These are phyloP conservation scores for Hormiphora californensis DNA, from an alignment of 37 sponge, comb jelly and placozoan species.

Conservation along the genomic window DNA sequence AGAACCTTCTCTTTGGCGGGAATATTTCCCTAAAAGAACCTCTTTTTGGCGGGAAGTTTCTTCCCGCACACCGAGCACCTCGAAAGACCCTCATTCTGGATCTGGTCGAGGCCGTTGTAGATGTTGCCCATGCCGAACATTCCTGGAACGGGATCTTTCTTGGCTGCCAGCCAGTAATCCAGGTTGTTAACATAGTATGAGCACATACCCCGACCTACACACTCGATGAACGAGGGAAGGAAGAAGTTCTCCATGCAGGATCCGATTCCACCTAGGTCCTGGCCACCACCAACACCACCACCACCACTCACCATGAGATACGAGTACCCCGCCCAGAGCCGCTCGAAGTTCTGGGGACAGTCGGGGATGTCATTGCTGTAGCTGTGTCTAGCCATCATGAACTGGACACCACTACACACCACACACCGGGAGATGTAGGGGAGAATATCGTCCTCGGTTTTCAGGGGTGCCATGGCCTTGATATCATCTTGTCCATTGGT, in stretches of 20 bases:
- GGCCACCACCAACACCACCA: slow-evolving; percentile 3
- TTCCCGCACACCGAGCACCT: background rate
- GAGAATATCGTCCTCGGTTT: background rate
- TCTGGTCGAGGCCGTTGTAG: background rate
- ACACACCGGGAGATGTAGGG: background rate
- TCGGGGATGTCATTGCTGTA: background rate
- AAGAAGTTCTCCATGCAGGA: slow-evolving; percentile 6
- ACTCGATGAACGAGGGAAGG: background rate
- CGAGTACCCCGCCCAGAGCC: slow-evolving; percentile 2
- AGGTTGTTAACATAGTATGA: slow-evolving; percentile 21
- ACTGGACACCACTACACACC: background rate
- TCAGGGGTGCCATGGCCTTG: slow-evolving; percentile 4
- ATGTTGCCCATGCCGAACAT: slow-evolving; percentile 14
- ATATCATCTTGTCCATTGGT: slow-evolving; percentile 8
- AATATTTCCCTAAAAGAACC: background rate
- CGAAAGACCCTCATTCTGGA: background rate
- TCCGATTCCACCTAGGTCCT: background rate
- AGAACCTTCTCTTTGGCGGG: too few relatives aligned
- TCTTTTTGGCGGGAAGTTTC: background rate
- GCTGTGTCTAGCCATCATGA: background rate
- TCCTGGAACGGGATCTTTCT: background rate
- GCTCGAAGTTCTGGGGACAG: background rate
- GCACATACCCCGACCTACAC: slow-evolving; percentile 9
- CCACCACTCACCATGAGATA: background rate
- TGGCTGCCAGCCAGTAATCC: slow-evolving; percentile 12